Evolutionary conservation across 1,140 invertebrate genomes (phyloP).

Genomic region (Neodiprion fabricii): DNA sequence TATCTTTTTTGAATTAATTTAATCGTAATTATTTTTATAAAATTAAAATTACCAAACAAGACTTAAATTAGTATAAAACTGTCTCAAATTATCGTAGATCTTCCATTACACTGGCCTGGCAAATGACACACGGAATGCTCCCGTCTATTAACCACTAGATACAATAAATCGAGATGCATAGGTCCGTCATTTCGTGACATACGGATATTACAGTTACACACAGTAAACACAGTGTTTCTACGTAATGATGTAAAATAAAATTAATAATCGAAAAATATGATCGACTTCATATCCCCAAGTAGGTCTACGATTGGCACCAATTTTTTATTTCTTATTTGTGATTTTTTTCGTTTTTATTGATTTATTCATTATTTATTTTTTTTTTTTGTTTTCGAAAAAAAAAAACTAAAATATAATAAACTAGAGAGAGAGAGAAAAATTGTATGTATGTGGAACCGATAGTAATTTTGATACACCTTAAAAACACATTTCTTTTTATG

Average conservation of each 20-base stretch:
- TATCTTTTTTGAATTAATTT: constrained; percentile 3
- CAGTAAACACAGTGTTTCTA: constrained; percentile 26
- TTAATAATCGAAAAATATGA: neutral
- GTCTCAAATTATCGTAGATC: constrained; percentile 31
- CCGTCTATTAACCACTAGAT: constrained; percentile 2
- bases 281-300: neutral
- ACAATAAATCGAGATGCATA: constrained; percentile 21
- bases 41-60: constrained; percentile 51
- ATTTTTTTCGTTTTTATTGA: neutral
- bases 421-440: too few relatives aligned
- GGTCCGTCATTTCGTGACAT: constrained; percentile 28
- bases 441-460: too few relatives aligned
- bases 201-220: constrained; percentile 31
- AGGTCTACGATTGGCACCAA: constrained; percentile 15
- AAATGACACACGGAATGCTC: constrained; percentile 14
- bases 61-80: constrained; percentile 47
- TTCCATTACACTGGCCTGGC: neutral
- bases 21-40: constrained; percentile 40
- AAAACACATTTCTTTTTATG: too few relatives aligned
- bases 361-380: too few relatives aligned
- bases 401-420: too few relatives aligned
- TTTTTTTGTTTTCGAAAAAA: too few relatives aligned
- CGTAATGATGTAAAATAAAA: constrained; percentile 14
- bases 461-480: too few relatives aligned
- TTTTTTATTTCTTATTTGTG: neutral